phyloP scores from a whole-genome alignment of 2,113 vertebrate species.

The Sceloporus undulatus region DNA sequence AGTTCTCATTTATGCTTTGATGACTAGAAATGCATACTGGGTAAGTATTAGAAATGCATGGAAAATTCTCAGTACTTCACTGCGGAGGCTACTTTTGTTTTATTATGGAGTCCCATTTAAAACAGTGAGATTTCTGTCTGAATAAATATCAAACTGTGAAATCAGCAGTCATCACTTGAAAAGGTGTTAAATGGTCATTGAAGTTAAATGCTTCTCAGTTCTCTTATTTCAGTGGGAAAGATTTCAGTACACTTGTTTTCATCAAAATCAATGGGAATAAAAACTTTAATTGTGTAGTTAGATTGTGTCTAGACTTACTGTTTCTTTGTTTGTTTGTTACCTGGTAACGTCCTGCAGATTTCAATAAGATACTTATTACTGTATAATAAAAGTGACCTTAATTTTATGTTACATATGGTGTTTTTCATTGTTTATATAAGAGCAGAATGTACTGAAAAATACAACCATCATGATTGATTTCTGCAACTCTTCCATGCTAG shows the following conservation, averaged over 20 bases:
- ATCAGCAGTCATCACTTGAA: not conserved
- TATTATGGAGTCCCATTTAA: not conserved
- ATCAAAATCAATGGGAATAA: not conserved
- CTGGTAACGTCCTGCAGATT: not conserved
- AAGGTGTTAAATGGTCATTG: not conserved
- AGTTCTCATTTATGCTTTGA: not conserved
- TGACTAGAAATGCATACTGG: not conserved
- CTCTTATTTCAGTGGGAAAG: not conserved
- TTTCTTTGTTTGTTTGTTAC: not conserved
- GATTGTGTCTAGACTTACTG: not conserved
- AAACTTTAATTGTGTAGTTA: not conserved
- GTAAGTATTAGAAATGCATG: not conserved
- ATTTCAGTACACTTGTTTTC: not conserved
- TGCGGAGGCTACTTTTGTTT: not conserved
- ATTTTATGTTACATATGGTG: not conserved
- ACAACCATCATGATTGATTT: rapidly evolving
- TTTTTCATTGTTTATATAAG: not conserved
- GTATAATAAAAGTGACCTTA: not conserved
- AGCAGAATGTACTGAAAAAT: not conserved
- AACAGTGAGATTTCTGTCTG: not conserved
- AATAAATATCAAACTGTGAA: not conserved
- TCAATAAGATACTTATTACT: not conserved
- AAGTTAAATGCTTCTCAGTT: not conserved
- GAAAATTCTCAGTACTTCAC: not conserved
- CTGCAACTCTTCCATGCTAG: not conserved